Percentiles rank a stretch among this genome's conserved stretches.
phyloP scores from a whole-genome alignment of 2,797 vertebrate species.

The Sibirionetta formosa region DNA sequence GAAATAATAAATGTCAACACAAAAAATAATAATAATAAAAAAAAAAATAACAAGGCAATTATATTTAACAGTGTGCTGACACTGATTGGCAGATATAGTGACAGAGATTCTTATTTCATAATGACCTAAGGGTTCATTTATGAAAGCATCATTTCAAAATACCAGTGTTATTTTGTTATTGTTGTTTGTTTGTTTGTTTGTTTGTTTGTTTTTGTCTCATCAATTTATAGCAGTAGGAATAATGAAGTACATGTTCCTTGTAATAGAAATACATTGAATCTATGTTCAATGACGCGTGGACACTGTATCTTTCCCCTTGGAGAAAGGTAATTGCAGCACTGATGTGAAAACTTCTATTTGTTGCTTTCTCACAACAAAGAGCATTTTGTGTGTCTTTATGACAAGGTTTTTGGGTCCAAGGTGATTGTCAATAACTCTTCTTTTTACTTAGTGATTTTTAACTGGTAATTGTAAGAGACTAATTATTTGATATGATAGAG shows the following conservation, averaged over 20 bases:
- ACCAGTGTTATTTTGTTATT: neutral
- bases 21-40: neutral
- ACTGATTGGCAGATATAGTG: slow-evolving; percentile 24
- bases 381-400: neutral
- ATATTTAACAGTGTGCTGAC: slow-evolving; percentile 36
- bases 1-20: slow-evolving; percentile 50
- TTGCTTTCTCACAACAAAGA: neutral
- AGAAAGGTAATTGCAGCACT: slow-evolving; percentile 34
- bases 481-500: neutral
- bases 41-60: neutral
- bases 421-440: neutral
- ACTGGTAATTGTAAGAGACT: neutral
- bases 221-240: slow-evolving; percentile 26
- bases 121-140: slow-evolving; percentile 8
- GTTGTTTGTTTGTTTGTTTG: neutral
- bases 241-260: slow-evolving; percentile 41
- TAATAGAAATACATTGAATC: slow-evolving; percentile 41
- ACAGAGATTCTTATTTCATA: neutral
- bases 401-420: neutral
- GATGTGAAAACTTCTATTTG: slow-evolving; percentile 10
- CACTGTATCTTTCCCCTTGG: slow-evolving; percentile 8
- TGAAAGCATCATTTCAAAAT: slow-evolving; percentile 38
- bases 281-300: slow-evolving; percentile 16
- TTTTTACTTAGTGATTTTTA: slow-evolving; percentile 13
- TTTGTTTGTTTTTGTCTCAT: slow-evolving; percentile 5